A percentile compares a stretch with the other conserved stretches of the same genome.
phyloP scores from a whole-genome alignment of 2,888 invertebrate species.

The Cantharis rustica region DNA sequence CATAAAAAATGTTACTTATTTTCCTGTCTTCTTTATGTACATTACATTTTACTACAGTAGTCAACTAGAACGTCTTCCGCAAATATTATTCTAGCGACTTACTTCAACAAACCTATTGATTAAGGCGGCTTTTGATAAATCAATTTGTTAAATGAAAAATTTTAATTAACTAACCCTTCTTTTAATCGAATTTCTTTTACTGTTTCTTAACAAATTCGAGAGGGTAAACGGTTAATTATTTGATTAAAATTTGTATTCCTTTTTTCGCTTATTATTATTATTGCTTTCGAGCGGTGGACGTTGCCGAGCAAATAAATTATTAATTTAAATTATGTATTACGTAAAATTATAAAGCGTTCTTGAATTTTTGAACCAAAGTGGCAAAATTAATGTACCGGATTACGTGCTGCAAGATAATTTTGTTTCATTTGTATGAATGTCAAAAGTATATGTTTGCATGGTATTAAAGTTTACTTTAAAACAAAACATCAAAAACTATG shows the following conservation, averaged over 20 bases:
- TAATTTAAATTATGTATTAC: neutral
- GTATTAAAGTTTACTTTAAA: neutral
- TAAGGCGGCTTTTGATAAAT: neutral
- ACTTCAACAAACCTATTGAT: neutral
- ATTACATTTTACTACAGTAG: neutral
- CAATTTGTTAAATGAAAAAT: neutral
- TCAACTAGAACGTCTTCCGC: neutral
- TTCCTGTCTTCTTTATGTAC: neutral
- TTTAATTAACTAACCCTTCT: neutral
- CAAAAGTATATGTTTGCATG: neutral
- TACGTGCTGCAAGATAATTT: neutral
- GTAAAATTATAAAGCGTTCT: neutral
- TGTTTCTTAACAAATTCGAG: neutral
- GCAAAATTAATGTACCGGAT: neutral
- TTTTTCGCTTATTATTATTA: no score
- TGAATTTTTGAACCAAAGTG: neutral
- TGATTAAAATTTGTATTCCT: neutral
- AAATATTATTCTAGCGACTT: neutral
- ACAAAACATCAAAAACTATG: neutral
- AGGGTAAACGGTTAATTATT: neutral
- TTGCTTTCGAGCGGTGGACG: no score
- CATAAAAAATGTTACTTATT: neutral
- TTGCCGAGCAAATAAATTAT: neutral
- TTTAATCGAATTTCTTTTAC: neutral
- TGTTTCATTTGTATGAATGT: neutral